phyloP scores from a whole-genome alignment of 2,797 vertebrate species.

The Eospalax fontanierii region DNA sequence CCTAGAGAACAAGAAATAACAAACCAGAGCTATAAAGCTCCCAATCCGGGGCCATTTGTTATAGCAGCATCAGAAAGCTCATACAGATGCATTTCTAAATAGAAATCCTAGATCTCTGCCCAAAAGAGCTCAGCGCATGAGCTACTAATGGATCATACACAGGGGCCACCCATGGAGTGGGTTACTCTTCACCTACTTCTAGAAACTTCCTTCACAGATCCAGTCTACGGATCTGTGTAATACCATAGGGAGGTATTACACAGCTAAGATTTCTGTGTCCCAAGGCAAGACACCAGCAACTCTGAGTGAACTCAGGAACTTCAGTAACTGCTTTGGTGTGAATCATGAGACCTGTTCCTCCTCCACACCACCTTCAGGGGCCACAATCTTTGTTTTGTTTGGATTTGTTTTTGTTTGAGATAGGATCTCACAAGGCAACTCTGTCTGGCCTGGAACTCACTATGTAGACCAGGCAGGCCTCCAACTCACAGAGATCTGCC shows the following conservation, averaged over 20 bases:
- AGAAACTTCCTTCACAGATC: background rate
- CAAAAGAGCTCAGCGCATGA: background rate
- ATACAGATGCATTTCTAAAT: background rate
- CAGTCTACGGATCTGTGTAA: background rate
- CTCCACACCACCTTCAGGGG: background rate
- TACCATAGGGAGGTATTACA: background rate
- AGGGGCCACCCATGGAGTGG: background rate
- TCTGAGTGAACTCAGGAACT: background rate
- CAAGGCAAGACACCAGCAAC: background rate
- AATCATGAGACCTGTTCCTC: background rate
- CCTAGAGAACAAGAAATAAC: background rate
- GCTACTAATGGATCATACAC: fast-evolving
- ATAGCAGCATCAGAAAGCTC: background rate
- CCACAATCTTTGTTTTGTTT: background rate
- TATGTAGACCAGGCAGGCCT: no score
- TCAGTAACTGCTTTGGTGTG: background rate
- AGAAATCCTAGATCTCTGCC: background rate
- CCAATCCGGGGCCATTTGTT: background rate
- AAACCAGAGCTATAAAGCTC: background rate
- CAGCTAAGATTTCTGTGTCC: background rate
- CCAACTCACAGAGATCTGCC: no score
- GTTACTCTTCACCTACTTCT: background rate
- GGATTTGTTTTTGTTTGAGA: no score
- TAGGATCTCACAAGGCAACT: no score
- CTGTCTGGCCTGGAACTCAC: no score